These are phyloP conservation scores for Antitype chi DNA, from an alignment of 2,888 invertebrate species.

Conservation along the genomic window DNA sequence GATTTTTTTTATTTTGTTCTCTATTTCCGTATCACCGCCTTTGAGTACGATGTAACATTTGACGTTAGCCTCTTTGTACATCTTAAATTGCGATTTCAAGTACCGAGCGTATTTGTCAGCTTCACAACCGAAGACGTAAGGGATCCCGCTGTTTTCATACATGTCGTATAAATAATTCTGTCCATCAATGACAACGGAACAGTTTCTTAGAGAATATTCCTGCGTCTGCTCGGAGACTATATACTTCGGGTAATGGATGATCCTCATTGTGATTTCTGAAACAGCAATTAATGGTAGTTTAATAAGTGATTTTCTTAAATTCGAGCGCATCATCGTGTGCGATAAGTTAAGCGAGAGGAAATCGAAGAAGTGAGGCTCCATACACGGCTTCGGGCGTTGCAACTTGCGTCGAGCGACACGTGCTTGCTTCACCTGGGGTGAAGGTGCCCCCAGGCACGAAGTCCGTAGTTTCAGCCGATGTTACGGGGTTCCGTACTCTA, in stretches of 20 bases:
- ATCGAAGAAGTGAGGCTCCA: background rate
- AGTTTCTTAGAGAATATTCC: conserved; percentile 58
- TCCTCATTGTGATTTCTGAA: conserved; percentile 54
- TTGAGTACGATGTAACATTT: conserved; percentile 74
- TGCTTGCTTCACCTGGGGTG: no score
- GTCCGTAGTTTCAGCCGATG: no score
- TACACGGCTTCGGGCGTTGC: no score
- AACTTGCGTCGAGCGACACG: no score
- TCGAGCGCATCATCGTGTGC: no score
- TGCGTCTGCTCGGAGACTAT: conserved; percentile 6
- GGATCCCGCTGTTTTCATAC: conserved; percentile 63
- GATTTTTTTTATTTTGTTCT: conserved; percentile 47
- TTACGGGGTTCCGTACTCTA: no score
- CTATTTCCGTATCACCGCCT: conserved; percentile 68
- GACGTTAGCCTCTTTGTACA: conserved; percentile 71
- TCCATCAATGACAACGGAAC: conserved; percentile 74
- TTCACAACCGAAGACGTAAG: conserved; percentile 71
- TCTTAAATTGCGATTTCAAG: conserved; percentile 63
- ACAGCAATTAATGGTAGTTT: conserved; percentile 23
- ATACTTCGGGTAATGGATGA: conserved; percentile 13
- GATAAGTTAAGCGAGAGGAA: background rate
- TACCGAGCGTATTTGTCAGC: conserved; percentile 68
- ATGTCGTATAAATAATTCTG: conserved; percentile 69
- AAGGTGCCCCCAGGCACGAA: no score
- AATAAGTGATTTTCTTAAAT: background rate